These are phyloP conservation scores for Apodemia hepburni DNA, from an alignment of 2,888 invertebrate genomes.

Conservation along the genomic window DNA sequence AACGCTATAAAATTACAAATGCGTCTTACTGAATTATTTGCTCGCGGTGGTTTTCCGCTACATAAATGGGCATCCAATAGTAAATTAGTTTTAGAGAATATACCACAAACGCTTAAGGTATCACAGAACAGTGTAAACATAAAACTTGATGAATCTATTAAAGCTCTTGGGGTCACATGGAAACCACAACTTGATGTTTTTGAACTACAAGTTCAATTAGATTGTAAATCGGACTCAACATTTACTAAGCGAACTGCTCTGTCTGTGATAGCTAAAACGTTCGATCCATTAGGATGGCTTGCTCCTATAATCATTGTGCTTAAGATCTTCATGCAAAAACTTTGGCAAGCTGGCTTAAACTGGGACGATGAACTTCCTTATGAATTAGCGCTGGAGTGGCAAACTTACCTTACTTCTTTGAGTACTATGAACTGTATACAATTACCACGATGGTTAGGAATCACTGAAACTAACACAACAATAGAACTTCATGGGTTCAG, in stretches of 20 bases:
- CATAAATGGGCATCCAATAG: constrained; percentile 19
- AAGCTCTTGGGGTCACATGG: no score
- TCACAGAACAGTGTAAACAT: no score
- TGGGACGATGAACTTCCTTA: constrained; percentile 25
- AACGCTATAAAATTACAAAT: no score
- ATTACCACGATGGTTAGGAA: constrained; percentile 11
- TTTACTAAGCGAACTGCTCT: constrained; percentile 21
- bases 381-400: constrained; percentile 19
- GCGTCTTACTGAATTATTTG: background rate
- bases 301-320: constrained; percentile 18
- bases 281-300: constrained; percentile 26
- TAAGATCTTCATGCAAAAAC: constrained; percentile 25
- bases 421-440: background rate
- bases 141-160: no score
- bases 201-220: no score
- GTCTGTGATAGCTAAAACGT: constrained; percentile 22
- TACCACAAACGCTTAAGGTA: background rate
- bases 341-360: constrained; percentile 24
- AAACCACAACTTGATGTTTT: no score
- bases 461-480: background rate
- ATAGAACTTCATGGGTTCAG: constrained; percentile 12
- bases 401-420: constrained; percentile 12
- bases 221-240: no score
- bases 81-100: constrained; percentile 11
- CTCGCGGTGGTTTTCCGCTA: constrained; percentile 14